Base-by-base conservation (phyloP, 2,888 invertebrate species). In the Conchocele bisecta region DNA sequence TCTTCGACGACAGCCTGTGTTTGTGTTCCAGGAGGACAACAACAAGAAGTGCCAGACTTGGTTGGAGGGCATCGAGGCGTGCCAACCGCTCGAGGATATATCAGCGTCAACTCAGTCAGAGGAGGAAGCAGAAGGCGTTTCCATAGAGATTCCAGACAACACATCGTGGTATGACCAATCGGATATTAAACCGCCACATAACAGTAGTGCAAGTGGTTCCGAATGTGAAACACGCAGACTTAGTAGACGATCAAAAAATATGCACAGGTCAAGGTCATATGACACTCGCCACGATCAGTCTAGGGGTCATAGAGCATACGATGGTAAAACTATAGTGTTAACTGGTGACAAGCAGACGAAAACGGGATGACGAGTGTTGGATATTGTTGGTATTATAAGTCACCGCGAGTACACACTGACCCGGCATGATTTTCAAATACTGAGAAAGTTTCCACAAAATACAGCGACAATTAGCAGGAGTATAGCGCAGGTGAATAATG, bases 21-120 rank as follows among this genome's bases (percentile, higher is more conserved):
- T 75, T 28, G 67, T 84, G 29, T 82, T 85, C 57, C 75, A 81
- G 57, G 86, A 87, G 59, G 88, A 88, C 57, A 88, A 88, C 58
- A 83, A 84, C 17, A 70, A 84, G 42, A 82, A 88, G 42, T 89
- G 89, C 71, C 83, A 85, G 73, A 86, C 63, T 28, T 89, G 89
- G 89, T 63, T 89, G 65, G 83, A 83, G 35, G 83, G 83, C 58
- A 84, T 89, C 13, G 82, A 85, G 56, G 86, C 84, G 5, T 85
- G 85, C 48, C 81, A 86, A 33, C 87, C 88, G 9, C 80, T 88
- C 31, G 86, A 88, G 44, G 84, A 83, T 33, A 75, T 86, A 5
- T 79, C 65, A 13, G 82, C 81, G 57, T 24, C 24, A 15, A 76
- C 73, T 31, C 75, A 78, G 28, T 59, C 54, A 5, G 73, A 75